Evolutionary conservation across 2,888 invertebrate species (phyloP), one percentile per base, ranked within the genome.

Genomic region (Caenorhabditis sp.): DNA sequence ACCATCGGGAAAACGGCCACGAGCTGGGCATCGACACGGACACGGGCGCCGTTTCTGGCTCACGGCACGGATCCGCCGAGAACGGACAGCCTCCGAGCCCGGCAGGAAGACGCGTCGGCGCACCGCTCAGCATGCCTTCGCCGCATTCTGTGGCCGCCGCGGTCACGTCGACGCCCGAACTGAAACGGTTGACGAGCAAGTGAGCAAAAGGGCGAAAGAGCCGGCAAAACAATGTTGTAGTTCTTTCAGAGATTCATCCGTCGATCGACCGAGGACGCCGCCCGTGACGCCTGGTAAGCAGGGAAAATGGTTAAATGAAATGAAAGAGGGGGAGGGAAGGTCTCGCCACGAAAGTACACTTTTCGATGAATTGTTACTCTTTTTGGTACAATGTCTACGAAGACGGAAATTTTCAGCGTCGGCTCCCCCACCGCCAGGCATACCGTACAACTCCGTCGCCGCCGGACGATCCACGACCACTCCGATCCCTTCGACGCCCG

Each of bases 401-500:
- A n/a, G n/a, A n/a, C n/a, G n/a, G 5, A 2, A 30, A 2, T 20
- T 46, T 65, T 27, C 56, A 48, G 58, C 91, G 92, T 87, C 93
- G 45, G 79, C 86, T 7, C 82, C 85, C 13, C 83, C 83, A 2
- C 81, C 85, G 8, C 86, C 86, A 13, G 82, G 81, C n/a, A 85
- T 86, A 52, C 85, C 87, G 2, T 87, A 88, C 72, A 87, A 88
- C 59, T 84, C 86, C 2, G 83, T 88, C 5, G 87, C 85, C 1
- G 87, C 87, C 15, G 86, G 86, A 20, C 52, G 77, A 43, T 48
- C 58, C 45, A 59, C 78, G 13, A 71, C 78, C 15, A 71, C 78
- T 39, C 78, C 77, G 0, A 20, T 62, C 1, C 52, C 79, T 2
- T 58, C 77, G 17, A 58, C 78, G 20, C 68, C 73, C 2, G 50